Conservation (phyloP, 2,113 vertebrate genomes). For the Vombatus ursinus region DNA sequence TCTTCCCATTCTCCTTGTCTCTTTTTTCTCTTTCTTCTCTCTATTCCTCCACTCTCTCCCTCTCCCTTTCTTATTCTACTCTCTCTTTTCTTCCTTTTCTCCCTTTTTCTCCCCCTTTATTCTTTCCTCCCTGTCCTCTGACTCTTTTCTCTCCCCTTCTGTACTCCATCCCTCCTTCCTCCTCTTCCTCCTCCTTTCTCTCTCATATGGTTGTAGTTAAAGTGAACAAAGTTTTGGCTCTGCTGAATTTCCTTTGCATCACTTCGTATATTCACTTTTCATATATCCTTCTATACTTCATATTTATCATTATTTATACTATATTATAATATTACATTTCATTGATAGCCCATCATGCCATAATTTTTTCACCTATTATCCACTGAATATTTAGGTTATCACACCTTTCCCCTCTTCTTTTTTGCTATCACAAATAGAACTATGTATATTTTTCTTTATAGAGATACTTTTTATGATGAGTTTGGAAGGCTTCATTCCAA, state of each 20-base stretch:
- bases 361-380: neutral
- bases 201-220: neutral
- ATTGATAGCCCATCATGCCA: neutral
- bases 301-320: neutral
- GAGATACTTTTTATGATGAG: neutral
- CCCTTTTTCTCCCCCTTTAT: neutral
- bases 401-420: neutral
- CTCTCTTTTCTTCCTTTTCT: neutral
- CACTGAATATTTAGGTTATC: neutral
- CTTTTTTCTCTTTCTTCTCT: neutral
- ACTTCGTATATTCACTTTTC: neutral
- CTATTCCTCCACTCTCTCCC: too few relatives aligned
- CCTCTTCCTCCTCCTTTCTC: neutral
- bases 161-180: neutral
- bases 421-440: neutral
- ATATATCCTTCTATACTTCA: neutral
- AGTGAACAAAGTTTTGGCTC: neutral
- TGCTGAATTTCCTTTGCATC: neutral
- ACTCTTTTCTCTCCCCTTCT: neutral
- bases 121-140: neutral
- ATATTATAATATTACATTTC: neutral
- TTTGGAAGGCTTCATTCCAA: too few relatives aligned
- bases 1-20: too few relatives aligned
- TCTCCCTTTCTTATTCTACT: too few relatives aligned
- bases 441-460: neutral